Evolutionary conservation across 1,140 invertebrate genomes (phyloP).

Genomic region (Caenorhabditis briggsae): DNA sequence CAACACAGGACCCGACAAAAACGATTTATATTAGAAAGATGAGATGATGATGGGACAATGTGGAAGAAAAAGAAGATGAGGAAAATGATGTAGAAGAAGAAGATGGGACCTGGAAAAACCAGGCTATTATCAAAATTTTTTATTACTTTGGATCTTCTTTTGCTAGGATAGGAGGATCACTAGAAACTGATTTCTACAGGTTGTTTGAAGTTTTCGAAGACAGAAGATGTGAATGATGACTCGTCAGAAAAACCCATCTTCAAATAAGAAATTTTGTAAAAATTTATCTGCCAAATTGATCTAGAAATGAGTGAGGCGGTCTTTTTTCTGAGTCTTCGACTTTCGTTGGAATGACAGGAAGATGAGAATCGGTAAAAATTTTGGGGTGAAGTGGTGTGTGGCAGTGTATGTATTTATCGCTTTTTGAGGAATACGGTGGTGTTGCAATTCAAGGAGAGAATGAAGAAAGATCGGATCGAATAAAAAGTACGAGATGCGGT

Average conservation of each 20-base stretch:
- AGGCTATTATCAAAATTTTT: conserved; percentile 56
- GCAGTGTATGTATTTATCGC: background rate
- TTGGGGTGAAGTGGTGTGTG: background rate
- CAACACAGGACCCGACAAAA: conserved; percentile 27
- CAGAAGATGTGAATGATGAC: too few species aligned
- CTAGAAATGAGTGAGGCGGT: too few species aligned
- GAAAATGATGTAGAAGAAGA: background rate
- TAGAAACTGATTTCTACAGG: too few species aligned
- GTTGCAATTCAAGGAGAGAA: background rate
- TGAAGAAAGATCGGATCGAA: conserved; percentile 16
- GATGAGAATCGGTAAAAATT: conserved; percentile 19
- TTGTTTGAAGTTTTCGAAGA: too few species aligned
- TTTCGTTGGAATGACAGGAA: background rate
- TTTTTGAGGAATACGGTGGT: background rate
- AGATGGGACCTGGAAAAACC: background rate
- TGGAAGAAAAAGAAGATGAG: background rate
- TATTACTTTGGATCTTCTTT: background rate
- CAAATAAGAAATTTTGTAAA: too few species aligned
- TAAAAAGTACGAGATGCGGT: conserved; percentile 35
- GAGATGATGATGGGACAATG: background rate
- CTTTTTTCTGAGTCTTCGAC: too few species aligned
- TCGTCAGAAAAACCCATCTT: too few species aligned
- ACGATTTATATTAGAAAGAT: conserved; percentile 47
- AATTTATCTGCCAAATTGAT: too few species aligned
- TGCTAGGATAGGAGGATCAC: too few species aligned